These are phyloP conservation scores for Trachelipus rathkii DNA, from an alignment of 1,140 invertebrate genomes.

Conservation along the genomic window DNA sequence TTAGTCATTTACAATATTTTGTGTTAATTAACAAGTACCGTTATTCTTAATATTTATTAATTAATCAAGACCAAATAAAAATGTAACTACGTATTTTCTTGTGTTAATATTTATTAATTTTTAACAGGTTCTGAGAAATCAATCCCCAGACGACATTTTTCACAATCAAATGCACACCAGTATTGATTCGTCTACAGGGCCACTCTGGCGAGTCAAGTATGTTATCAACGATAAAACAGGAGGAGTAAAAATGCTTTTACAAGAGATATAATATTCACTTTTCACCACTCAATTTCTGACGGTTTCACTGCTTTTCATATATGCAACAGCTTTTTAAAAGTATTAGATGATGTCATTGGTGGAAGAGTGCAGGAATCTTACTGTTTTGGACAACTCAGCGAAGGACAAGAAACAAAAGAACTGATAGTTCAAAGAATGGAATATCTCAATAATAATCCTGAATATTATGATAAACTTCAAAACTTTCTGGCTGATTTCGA, in stretches of 20 bases:
- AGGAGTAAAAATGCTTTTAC: not conserved
- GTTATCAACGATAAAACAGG: not conserved
- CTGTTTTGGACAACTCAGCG: not conserved
- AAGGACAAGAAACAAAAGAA: not conserved
- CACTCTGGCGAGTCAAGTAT: not conserved
- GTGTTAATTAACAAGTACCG: too few relatives aligned
- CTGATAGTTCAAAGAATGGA: not conserved
- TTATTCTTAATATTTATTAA: too few relatives aligned
- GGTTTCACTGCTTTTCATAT: not conserved
- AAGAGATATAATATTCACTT: not conserved
- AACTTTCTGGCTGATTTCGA: not conserved
- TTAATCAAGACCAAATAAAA: too few relatives aligned
- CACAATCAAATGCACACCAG: not conserved
- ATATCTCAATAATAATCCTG: not conserved
- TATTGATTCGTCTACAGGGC: not conserved
- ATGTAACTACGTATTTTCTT: too few relatives aligned
- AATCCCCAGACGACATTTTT: too few relatives aligned
- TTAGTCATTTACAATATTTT: too few relatives aligned
- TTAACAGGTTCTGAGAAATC: too few relatives aligned
- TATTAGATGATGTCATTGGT: not conserved
- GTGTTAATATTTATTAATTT: too few relatives aligned
- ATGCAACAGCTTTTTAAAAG: not conserved
- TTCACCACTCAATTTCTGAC: not conserved
- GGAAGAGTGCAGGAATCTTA: not conserved
- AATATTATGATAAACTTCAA: not conserved